These are phyloP conservation scores for Nannospalax galili DNA, from an alignment of 2,113 vertebrate species.

Conservation along the genomic window DNA sequence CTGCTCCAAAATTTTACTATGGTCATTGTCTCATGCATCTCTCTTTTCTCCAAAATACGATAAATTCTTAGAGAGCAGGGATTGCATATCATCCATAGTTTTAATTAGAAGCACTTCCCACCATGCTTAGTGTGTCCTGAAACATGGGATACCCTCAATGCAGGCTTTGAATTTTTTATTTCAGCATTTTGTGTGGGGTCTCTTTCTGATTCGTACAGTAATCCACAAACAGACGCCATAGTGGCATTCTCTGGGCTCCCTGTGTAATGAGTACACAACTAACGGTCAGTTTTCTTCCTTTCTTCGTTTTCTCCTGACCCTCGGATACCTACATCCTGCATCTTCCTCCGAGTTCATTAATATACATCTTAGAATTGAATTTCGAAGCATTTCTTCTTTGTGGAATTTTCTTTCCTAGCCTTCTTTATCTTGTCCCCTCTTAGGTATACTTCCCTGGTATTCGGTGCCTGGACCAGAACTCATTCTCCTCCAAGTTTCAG, in stretches of 20 bases:
- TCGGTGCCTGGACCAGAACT: slow-evolving; percentile 8
- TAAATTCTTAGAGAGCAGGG: not conserved
- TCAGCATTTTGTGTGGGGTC: not conserved
- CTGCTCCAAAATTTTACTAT: not conserved
- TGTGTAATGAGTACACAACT: not conserved
- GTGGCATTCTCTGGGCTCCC: not conserved
- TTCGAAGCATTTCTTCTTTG: slow-evolving; percentile 50
- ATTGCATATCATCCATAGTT: not conserved
- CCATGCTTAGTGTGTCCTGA: not conserved
- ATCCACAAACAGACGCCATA: slow-evolving; percentile 22
- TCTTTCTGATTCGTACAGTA: not conserved
- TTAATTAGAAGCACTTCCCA: not conserved
- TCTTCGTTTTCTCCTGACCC: not conserved
- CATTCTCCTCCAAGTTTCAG: slow-evolving; percentile 35
- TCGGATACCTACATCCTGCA: not conserved
- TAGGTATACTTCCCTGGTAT: not conserved
- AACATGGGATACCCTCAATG: not conserved
- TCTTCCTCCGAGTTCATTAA: not conserved
- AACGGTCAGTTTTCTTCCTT: slow-evolving; percentile 27
- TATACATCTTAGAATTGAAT: slow-evolving; percentile 29
- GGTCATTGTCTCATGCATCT: not conserved
- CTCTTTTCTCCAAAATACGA: slow-evolving; percentile 29
- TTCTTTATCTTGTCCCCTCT: not conserved
- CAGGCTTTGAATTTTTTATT: not conserved
- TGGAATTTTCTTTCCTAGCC: slow-evolving; percentile 26